phyloP scores from a whole-genome alignment of 2,888 invertebrate species.

The Lithophane ornitopus region DNA sequence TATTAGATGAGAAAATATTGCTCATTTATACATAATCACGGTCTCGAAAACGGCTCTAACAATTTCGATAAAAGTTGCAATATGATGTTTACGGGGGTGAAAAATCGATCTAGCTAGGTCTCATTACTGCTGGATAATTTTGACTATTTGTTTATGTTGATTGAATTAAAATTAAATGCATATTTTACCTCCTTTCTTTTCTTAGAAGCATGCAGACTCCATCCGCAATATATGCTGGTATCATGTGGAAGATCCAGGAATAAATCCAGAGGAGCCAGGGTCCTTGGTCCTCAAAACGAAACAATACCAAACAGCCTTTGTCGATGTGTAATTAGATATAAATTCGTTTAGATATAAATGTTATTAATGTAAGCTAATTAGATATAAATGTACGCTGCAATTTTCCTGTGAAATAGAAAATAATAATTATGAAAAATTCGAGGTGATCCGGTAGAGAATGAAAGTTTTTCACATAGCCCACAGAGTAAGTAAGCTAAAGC shows the following conservation, averaged over 20 bases:
- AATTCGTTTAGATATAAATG: background rate
- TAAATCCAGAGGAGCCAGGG: background rate
- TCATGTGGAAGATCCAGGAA: background rate
- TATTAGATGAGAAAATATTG: no score
- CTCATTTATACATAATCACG: no score
- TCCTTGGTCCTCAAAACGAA: background rate
- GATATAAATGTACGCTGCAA: no score
- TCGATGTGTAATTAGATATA: background rate
- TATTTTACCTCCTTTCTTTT: background rate
- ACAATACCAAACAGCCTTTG: background rate
- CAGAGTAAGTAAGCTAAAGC: no score
- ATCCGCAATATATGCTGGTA: background rate
- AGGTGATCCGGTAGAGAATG: background rate
- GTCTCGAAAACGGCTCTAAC: no score
- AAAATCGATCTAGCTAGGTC: no score
- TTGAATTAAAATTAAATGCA: no score
- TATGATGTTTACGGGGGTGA: no score
- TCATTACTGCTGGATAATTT: no score
- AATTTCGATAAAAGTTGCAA: no score
- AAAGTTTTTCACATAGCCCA: background rate
- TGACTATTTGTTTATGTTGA: no score
- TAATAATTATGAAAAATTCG: background rate
- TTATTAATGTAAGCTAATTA: no score
- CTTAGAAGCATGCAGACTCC: background rate
- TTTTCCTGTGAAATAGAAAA: background rate